Evolutionary conservation across 2,113 vertebrate species (phyloP).

Genomic region (Larimichthys polyactis): DNA sequence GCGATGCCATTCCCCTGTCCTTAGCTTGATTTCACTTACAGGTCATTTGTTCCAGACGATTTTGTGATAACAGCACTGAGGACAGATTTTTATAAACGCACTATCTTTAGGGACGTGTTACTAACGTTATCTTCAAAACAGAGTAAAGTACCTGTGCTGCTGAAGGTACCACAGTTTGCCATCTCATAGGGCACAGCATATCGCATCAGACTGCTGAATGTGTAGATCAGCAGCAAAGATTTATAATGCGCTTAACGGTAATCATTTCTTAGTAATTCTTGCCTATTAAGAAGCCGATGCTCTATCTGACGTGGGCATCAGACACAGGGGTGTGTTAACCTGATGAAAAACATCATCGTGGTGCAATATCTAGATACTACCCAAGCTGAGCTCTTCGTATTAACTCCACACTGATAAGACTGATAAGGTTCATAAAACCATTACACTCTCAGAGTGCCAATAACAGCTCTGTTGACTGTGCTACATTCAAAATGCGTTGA

Average conservation of each 20-base stretch:
- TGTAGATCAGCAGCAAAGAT: constrained; percentile 11
- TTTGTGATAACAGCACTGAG: constrained; percentile 11
- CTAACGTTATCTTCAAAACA: constrained; percentile 3
- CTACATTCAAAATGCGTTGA: constrained; percentile 7
- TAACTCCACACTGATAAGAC: constrained; percentile 48
- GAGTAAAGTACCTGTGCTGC: not conserved
- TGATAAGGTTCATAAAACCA: constrained; percentile 49
- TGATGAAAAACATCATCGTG: constrained; percentile 30
- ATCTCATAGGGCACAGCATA: not conserved
- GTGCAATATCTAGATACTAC: constrained; percentile 40
- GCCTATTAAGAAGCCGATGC: constrained; percentile 13
- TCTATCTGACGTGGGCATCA: not conserved
- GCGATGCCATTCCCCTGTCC: not conserved
- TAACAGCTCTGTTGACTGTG: constrained; percentile 23
- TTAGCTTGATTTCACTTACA: not conserved
- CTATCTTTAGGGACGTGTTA: not conserved
- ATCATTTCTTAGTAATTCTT: constrained; percentile 22
- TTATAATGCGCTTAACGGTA: not conserved
- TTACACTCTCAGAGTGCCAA: constrained; percentile 12
- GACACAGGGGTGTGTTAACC: constrained; percentile 33
- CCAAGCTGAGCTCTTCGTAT: constrained; percentile 41
- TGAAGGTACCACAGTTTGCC: not conserved
- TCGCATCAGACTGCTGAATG: constrained; percentile 7
- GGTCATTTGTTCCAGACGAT: not conserved
- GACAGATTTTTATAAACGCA: not conserved